Evolutionary conservation across 2,113 vertebrate species (phyloP), one percentile per base, ranked within the genome.

Genomic region (Petrocephalus microphthalmus): DNA sequence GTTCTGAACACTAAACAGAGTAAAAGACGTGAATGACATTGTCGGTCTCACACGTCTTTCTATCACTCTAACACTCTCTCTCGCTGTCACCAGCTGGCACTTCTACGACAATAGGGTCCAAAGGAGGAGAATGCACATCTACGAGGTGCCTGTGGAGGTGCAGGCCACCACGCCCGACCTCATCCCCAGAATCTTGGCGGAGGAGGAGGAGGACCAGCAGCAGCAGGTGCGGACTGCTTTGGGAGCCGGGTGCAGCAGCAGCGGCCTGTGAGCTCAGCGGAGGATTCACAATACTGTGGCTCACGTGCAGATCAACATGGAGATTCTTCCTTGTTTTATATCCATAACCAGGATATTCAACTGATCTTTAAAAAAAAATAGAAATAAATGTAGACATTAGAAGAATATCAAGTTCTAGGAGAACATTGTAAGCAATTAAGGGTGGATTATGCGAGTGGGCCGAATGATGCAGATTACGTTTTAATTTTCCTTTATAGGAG

Each of bases 101-200:
- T 37, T 64, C 19, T 57, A 86, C 1, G 53, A 64, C 10, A 86
- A 86, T 20, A 25, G 85, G 85, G 17, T 33, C 17, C 49, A 81
- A 49, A 33, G 33, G 37, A 52, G 60, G 51, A 78, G 22, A 53
- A 85, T 42, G 51, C 20, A 95, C 92, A 93, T 95, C 90, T 95
- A 95, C 0, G 95, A 96, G 42, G 95, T 96, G 85, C 88, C 91
- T 0, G 92, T 93, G 0, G 91, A 94, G 86, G 92, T 96, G 89
- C 93, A 92, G 33, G 95, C 94, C 2, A 91, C 94, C 88, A 97
- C 96, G 37, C 97, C 97, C 2, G 97, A 98, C 92, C 95, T 98
- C 91, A 97, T 97, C 91, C 93, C 95, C 87, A 97, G 96, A 89
- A 89, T 93, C 3, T 88, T 91, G 47, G 85, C 90, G 20, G 92